phyloP scores from a whole-genome alignment of 2,888 invertebrate species.

The Smittia aterrima region DNA sequence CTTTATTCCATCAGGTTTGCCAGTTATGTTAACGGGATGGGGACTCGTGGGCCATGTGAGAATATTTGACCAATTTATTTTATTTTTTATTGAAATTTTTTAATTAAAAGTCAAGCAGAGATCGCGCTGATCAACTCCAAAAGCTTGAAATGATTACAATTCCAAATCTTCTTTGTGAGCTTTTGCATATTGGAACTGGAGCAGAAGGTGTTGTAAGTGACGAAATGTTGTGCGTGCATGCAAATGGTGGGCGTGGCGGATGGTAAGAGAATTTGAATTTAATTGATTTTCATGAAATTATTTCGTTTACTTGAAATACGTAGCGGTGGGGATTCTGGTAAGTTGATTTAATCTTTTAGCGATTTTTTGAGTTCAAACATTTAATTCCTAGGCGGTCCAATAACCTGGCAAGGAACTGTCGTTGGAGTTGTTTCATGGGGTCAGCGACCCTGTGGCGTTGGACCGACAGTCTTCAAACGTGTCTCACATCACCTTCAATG shows the following conservation, averaged over 20 bases:
- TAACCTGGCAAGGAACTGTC: background rate
- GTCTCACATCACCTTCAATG: background rate
- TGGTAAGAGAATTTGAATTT: background rate
- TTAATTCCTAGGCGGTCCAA: background rate
- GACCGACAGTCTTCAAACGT: slow-evolving; percentile 12
- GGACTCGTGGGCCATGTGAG: too few relatives aligned
- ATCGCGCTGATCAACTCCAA: background rate
- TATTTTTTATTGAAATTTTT: background rate
- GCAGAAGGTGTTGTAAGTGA: background rate
- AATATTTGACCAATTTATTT: too few relatives aligned
- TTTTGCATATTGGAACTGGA: background rate
- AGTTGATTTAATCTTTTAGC: background rate
- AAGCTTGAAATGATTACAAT: slow-evolving; percentile 7
- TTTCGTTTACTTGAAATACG: background rate
- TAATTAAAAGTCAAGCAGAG: background rate
- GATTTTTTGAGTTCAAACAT: background rate
- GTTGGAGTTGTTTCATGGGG: background rate
- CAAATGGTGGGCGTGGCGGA: background rate
- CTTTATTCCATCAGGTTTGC: background rate
- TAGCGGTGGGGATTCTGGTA: slow-evolving; percentile 21
- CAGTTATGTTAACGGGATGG: background rate
- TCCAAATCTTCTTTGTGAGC: background rate
- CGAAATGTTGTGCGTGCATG: background rate
- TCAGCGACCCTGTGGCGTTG: background rate
- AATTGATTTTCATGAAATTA: background rate